Evolutionary conservation across 2,888 invertebrate species (phyloP).

Genomic region (Phengaris arion): DNA sequence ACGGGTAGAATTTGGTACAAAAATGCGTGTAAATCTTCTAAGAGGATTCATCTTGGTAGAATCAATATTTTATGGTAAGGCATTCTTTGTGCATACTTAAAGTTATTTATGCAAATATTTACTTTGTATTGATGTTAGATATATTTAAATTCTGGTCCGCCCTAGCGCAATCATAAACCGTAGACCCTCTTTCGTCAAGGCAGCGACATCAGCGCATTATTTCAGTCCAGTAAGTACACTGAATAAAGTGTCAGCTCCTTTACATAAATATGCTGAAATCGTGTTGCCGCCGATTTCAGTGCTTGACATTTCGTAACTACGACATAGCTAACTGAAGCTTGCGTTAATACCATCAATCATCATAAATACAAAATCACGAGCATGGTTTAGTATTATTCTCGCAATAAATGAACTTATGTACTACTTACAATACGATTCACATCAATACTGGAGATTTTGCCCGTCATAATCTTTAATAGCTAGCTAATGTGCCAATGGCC

Average conservation of each 20-base stretch:
- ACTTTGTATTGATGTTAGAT: neutral
- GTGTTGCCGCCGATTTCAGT: neutral
- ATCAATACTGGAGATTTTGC: no score
- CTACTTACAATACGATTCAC: no score
- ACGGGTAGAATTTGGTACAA: slow-evolving; percentile 7
- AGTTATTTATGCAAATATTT: neutral
- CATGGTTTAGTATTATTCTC: no score
- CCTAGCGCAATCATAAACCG: slow-evolving; percentile 9
- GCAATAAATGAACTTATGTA: no score
- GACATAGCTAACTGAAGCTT: no score
- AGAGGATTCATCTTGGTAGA: neutral
- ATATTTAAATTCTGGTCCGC: neutral
- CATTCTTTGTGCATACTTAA: neutral
- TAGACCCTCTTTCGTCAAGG: neutral
- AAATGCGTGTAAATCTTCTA: slow-evolving; percentile 5
- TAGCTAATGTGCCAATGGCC: no score
- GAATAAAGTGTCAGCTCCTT: neutral
- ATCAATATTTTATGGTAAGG: neutral
- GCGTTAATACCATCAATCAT: no score
- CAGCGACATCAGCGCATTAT: slow-evolving; percentile 7
- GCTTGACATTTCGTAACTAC: no score
- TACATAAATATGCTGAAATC: neutral
- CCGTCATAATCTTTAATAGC: no score
- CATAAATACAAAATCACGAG: no score
- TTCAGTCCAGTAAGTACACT: slow-evolving; percentile 9